Evolutionary conservation across 2,113 vertebrate species (phyloP), one percentile per base, ranked within the genome.

Genomic region (Ochotona curzoniae): DNA sequence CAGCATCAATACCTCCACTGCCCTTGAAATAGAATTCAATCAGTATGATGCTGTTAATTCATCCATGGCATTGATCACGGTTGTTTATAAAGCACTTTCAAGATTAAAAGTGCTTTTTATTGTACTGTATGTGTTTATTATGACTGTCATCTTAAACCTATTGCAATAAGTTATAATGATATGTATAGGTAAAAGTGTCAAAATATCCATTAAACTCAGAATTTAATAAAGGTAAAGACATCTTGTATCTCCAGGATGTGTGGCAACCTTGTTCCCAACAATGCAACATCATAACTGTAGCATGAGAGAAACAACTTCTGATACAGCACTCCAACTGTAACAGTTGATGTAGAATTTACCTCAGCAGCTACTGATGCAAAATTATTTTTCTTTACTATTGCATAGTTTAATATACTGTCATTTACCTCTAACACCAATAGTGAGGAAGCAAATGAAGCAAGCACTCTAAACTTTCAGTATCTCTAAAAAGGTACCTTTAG

Each of bases 41-140:
- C 95, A 89, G 80, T 80, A 57, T 7, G 70, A 90, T 51, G 86
- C 79, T 80, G 23, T 49, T 93, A 60, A 86, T 86, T 49, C 83
- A 95, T 44, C 82, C 32, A 79, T 15, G 79, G 90, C 96, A 96
- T 90, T 92, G 94, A 93, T 83, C 93, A 94, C 44, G 57, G 47
- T 83, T 94, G 92, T 89, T 95, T 87, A 92, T 74, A 97, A 93
- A 95, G 90, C 75, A 97, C 89, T 97, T 94, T 78, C 82, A 83
- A 94, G 90, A 96, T 96, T 95, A 94, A 95, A 96, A 87, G 44
- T 84, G 71, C 67, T 87, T 95, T 95, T 94, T 93, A 93, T 93
- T 97, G 57, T 93, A 79, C 86, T 83, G 1, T 83, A 81, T 87
- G 63, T 96, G 90, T 93, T 95, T 94, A 96, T 96, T 92, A 93